Percentiles rank a stretch among this genome's conserved stretches.
phyloP scores from a whole-genome alignment of 2,888 invertebrate species.

The Stegana nigrithorax region DNA sequence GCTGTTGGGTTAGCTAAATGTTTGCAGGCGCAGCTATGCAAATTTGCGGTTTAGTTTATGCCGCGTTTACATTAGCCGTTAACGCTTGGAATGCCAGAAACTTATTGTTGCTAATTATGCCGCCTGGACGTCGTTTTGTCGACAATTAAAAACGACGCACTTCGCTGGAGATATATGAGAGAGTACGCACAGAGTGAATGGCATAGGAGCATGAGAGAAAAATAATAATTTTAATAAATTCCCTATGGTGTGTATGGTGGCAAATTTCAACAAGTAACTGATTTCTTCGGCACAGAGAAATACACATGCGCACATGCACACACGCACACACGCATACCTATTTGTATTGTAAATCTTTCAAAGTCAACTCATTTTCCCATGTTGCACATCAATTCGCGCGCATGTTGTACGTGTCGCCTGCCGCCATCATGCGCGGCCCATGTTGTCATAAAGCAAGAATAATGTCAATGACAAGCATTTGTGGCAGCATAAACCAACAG shows the following conservation, averaged over 20 bases:
- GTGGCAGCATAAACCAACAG: slow-evolving; percentile 7
- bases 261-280: slow-evolving; percentile 22
- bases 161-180: too few species aligned
- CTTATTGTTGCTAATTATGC: slow-evolving; percentile 44
- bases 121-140: slow-evolving; percentile 30
- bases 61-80: slow-evolving; percentile 29
- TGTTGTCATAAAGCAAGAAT: slow-evolving; percentile 14
- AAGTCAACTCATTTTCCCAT: slow-evolving; percentile 53
- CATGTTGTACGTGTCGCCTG: background rate
- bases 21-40: slow-evolving; percentile 25
- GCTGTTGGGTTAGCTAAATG: background rate
- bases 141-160: background rate
- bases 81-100: background rate
- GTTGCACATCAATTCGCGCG: slow-evolving; percentile 58
- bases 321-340: slow-evolving; percentile 16
- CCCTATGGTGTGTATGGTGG: slow-evolving; percentile 14
- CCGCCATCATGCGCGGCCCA: background rate
- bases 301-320: background rate
- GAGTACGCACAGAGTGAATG: background rate
- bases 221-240: slow-evolving; percentile 11
- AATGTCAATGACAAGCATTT: slow-evolving; percentile 16
- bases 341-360: slow-evolving; percentile 54
- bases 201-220: background rate
- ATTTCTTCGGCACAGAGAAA: slow-evolving; percentile 9
- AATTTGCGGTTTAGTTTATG: slow-evolving; percentile 50